Percentiles rank a stretch among this genome's conserved stretches.
These are phyloP conservation scores for Yoshiicerus persimilis DNA, from an alignment of 1,140 invertebrate species.

Conservation along the genomic window DNA sequence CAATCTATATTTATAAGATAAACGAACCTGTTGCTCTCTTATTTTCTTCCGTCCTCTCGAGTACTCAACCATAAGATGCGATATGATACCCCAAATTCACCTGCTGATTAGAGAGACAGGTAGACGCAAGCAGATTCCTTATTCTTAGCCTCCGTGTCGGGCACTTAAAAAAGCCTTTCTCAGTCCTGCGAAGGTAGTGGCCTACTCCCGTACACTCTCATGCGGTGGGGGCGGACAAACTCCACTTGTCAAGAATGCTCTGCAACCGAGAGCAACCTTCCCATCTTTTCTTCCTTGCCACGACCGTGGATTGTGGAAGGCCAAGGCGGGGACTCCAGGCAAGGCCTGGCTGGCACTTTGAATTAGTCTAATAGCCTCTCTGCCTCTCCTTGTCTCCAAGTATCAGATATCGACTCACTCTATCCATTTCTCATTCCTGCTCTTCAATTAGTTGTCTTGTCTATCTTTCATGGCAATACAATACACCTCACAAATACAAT, in stretches of 20 bases:
- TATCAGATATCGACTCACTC: background rate
- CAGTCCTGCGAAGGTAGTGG: background rate
- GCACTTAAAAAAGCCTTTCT: background rate
- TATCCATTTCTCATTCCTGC: slow-evolving; percentile 2
- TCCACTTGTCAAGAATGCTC: slow-evolving; percentile 34
- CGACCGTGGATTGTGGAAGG: background rate
- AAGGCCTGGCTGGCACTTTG: slow-evolving; percentile 23
- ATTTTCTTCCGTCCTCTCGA: background rate
- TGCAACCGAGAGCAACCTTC: background rate
- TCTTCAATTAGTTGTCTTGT: slow-evolving; percentile 6
- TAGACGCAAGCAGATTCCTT: slow-evolving; percentile 37
- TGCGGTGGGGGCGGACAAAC: slow-evolving; percentile 25
- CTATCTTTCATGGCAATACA: background rate
- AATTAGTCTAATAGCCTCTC: slow-evolving; percentile 30
- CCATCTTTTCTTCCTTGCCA: background rate
- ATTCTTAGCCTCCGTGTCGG: background rate
- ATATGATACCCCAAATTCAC: slow-evolving; percentile 37
- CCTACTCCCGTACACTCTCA: background rate
- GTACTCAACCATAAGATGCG: background rate
- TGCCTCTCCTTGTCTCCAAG: background rate
- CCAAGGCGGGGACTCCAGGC: slow-evolving; percentile 33
- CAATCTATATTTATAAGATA: background rate
- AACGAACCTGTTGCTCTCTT: background rate
- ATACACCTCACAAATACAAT: background rate
- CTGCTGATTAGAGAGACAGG: slow-evolving; percentile 47